A percentile compares a stretch with the other conserved stretches of the same genome.
These are phyloP conservation scores for Drosophila barbarae DNA, from an alignment of 2,888 invertebrate species.

Conservation along the genomic window DNA sequence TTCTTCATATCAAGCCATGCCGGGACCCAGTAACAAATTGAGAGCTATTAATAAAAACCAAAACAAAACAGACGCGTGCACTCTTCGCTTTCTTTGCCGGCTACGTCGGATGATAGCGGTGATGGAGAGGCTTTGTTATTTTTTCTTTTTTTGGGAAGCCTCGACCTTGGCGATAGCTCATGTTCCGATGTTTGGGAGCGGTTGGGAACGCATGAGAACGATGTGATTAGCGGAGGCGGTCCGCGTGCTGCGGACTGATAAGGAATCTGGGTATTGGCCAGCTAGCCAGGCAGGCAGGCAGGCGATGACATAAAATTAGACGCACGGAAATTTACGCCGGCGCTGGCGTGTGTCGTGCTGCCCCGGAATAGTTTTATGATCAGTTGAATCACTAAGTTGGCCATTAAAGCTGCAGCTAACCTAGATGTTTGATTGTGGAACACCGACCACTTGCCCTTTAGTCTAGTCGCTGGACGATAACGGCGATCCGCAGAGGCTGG, in stretches of 20 bases:
- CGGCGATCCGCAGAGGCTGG: background rate
- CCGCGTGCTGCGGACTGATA: slow-evolving; percentile 63
- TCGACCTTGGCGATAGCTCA: slow-evolving; percentile 61
- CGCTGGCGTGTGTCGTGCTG: slow-evolving; percentile 44
- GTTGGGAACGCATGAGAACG: slow-evolving; percentile 51
- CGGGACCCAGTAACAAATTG: slow-evolving; percentile 48
- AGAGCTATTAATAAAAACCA: slow-evolving; percentile 53
- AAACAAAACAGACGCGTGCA: slow-evolving; percentile 64
- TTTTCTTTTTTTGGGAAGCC: slow-evolving; percentile 39
- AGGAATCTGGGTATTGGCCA: slow-evolving; percentile 44
- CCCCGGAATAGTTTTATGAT: slow-evolving; percentile 12
- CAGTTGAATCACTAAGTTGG: slow-evolving; percentile 17
- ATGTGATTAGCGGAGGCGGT: slow-evolving; percentile 55
- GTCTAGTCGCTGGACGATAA: slow-evolving; percentile 43
- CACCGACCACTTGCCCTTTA: slow-evolving; percentile 50
- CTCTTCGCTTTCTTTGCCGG: slow-evolving; percentile 33
- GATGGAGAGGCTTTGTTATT: slow-evolving; percentile 24
- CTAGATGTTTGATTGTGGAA: background rate
- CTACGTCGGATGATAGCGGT: slow-evolving; percentile 51
- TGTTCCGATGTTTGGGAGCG: slow-evolving; percentile 33
- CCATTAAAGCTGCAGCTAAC: slow-evolving; percentile 5
- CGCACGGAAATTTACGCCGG: slow-evolving; percentile 56
- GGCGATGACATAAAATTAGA: slow-evolving; percentile 53
- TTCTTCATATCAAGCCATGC: slow-evolving; percentile 13
- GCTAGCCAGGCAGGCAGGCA: slow-evolving; percentile 47